A percentile compares a stretch with the other conserved stretches of the same genome.
phyloP scores from a whole-genome alignment of 2,888 invertebrate genomes.

The Lacanobia wlatinum region DNA sequence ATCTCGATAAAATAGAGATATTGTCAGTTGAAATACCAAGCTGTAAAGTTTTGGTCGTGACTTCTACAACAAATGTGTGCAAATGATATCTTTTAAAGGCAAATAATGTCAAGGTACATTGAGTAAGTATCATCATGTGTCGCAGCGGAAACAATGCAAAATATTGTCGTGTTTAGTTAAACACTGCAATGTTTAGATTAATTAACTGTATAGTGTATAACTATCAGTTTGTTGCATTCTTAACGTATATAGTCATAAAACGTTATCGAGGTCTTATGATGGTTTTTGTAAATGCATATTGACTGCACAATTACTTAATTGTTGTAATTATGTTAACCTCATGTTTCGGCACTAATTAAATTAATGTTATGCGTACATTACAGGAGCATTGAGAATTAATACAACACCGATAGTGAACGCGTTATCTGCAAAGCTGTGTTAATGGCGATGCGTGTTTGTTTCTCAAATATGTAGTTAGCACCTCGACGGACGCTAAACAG shows the following conservation, averaged over 20 bases:
- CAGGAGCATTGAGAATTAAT: constrained; percentile 39
- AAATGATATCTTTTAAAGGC: constrained; percentile 29
- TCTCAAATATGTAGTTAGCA: constrained; percentile 80
- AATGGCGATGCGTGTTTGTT: constrained; percentile 73
- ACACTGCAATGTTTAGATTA: constrained; percentile 16
- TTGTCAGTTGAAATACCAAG: constrained; percentile 5
- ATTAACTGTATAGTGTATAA: constrained; percentile 34
- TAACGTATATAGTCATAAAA: constrained; percentile 8
- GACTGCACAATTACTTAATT: not conserved
- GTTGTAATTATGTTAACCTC: not conserved
- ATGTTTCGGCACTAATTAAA: constrained; percentile 9
- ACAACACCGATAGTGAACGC: constrained; percentile 58
- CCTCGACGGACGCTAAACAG: constrained; percentile 73
- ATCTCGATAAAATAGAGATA: not conserved
- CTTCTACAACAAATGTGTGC: constrained; percentile 8
- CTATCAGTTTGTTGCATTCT: constrained; percentile 14
- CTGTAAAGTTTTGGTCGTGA: constrained; percentile 6
- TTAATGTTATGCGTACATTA: constrained; percentile 11
- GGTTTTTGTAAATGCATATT: constrained; percentile 7
- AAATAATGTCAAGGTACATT: constrained; percentile 60
- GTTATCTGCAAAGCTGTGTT: constrained; percentile 67
- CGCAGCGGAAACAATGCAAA: constrained; percentile 53
- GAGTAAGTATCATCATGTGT: constrained; percentile 40
- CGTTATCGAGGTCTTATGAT: constrained; percentile 19
- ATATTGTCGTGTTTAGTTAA: constrained; percentile 38